Conservation (phyloP, 2,888 invertebrate genomes). For the Archaeoteleia sp. region DNA sequence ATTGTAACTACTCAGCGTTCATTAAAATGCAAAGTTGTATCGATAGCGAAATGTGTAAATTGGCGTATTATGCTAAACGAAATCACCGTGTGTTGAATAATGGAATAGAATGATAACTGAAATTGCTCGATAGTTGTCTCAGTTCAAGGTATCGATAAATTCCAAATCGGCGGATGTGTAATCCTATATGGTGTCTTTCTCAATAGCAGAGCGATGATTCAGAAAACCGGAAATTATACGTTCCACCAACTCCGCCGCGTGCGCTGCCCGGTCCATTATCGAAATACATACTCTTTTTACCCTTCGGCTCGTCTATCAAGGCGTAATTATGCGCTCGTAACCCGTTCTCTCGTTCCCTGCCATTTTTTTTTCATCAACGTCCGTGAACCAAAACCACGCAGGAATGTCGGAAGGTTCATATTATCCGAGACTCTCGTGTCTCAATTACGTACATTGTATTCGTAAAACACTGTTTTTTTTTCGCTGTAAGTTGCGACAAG, state of each 20-base stretch:
- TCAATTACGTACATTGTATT: not conserved
- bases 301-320: constrained; percentile 4
- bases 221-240: constrained; percentile 59
- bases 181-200: constrained; percentile 24
- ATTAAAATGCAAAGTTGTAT: too few relatives aligned
- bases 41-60: too few relatives aligned
- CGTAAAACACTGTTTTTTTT: not conserved
- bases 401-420: too few relatives aligned
- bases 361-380: not conserved
- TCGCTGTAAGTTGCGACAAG: too few relatives aligned
- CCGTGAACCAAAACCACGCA: not conserved
- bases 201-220: constrained; percentile 54
- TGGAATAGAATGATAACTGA: too few relatives aligned
- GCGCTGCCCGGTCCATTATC: constrained; percentile 22
- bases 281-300: constrained; percentile 10
- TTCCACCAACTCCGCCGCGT: constrained; percentile 52
- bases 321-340: constrained; percentile 1
- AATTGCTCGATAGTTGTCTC: too few relatives aligned
- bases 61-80: too few relatives aligned
- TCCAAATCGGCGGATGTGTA: constrained; percentile 18
- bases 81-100: too few relatives aligned
- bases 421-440: too few relatives aligned
- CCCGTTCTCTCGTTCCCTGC: not conserved
- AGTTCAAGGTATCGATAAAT: not conserved
- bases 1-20: too few relatives aligned